Base-by-base conservation (phyloP, 2,113 vertebrate species). In the Fregetta grallaria region DNA sequence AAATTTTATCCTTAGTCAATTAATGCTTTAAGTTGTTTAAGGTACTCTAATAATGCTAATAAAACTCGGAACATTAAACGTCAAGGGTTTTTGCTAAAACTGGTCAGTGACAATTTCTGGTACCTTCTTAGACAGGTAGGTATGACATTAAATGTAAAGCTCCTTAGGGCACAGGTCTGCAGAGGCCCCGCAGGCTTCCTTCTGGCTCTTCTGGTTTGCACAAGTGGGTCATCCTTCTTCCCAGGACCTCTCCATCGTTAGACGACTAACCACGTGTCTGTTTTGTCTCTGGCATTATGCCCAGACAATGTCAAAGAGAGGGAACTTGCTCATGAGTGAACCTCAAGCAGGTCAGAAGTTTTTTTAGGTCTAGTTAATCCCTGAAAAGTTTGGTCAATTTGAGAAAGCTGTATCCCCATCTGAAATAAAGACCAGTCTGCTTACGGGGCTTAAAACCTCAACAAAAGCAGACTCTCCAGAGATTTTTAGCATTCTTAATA, bases 291-390 rank as follows among this genome's bases (percentile, higher is more conserved):
- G 72, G 8, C 45, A 25, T 47, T 75, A 34, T 19, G 26, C 49
- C 66, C 68, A 61, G 50, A 6, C 25, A 21, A 16, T 2, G 27
- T 34, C 72, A 78, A 74, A 86, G 19, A 23, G 63, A 52, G 7
- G 20, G 8, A 88, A 44, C 19, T 68, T 1, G 0, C 50, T 87
- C 4, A 1, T 5, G 25, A 68, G 42, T 1, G 1, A 80, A 85
- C 29, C 20, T 67, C 78, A 38, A 62, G 58, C 15, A 40, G 2
- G 26, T 44, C n/a, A 70, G 44, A 71, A 66, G 32, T 6, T 67
- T 45, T 45, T 45, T 80, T 52, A 94, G 44, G 25, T 75, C 47
- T 92, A 44, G 22, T 73, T 88, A 86, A 78, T 56, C 27, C 44
- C 75, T 52, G 42, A 40, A 58, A 90, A 50, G 2, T 53, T 67